phyloP scores from a whole-genome alignment of 2,888 invertebrate species.

The Polyommatus iphigenia region DNA sequence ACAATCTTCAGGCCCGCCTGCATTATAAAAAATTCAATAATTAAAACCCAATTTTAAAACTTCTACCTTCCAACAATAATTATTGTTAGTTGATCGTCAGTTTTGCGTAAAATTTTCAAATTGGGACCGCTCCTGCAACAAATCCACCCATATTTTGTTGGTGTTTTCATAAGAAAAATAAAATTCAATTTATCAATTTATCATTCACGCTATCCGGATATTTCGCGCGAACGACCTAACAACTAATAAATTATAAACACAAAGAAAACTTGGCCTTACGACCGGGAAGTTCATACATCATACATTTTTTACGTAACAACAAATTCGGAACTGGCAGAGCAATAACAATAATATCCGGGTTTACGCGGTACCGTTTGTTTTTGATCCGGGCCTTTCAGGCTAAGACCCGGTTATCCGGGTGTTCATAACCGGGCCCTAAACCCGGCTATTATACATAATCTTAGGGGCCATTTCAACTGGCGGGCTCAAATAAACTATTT shows the following conservation, averaged over 20 bases:
- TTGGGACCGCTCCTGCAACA: too few species aligned
- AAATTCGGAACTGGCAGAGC: constrained; percentile 42
- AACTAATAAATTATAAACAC: constrained; percentile 16
- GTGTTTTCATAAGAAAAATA: neutral
- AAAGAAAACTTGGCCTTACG: constrained; percentile 14
- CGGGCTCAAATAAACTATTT: neutral
- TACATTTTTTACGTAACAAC: constrained; percentile 22
- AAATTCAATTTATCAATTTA: constrained; percentile 15
- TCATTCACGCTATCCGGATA: constrained; percentile 16
- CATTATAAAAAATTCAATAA: too few species aligned
- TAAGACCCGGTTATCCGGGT: constrained; percentile 50
- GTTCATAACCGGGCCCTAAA: constrained; percentile 47
- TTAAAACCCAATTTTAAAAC: too few species aligned
- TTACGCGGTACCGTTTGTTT: constrained; percentile 58
- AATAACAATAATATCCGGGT: constrained; percentile 54
- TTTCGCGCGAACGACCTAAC: constrained; percentile 19
- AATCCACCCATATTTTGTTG: too few species aligned
- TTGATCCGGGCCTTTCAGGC: constrained; percentile 47
- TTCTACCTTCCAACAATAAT: too few species aligned
- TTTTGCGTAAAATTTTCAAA: too few species aligned
- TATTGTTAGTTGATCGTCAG: too few species aligned
- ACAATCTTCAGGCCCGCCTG: too few species aligned
- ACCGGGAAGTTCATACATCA: constrained; percentile 7
- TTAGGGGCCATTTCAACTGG: constrained; percentile 44
- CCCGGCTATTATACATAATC: constrained; percentile 64